These are phyloP conservation scores for Scaptomyza cyrtandrae DNA, from an alignment of 2,888 invertebrate species.

Conservation along the genomic window DNA sequence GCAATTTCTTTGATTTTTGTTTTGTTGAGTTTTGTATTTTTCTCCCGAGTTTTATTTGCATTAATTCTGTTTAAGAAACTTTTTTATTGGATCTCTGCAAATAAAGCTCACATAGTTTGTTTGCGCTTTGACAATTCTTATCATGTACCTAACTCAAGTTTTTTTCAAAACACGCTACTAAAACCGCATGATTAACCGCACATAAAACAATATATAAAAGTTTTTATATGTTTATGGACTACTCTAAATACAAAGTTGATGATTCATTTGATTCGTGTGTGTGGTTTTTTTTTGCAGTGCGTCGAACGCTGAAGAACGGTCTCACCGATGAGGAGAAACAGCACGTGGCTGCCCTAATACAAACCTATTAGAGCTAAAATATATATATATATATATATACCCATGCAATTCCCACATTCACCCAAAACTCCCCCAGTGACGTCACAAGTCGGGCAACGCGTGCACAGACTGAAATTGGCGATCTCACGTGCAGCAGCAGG, in stretches of 20 bases:
- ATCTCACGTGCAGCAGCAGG: constrained; percentile 61
- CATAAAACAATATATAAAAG: not conserved
- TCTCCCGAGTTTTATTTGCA: constrained; percentile 27
- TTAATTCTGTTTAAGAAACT: not conserved
- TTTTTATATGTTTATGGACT: constrained; percentile 9
- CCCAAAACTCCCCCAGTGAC: constrained; percentile 60
- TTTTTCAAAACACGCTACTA: constrained; percentile 24
- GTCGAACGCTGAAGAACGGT: constrained; percentile 92
- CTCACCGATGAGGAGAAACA: constrained; percentile 92
- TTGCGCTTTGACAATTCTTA: constrained; percentile 23
- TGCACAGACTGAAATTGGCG: constrained; percentile 74
- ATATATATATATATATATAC: not conserved
- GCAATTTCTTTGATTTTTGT: constrained; percentile 38
- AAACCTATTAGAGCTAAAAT: constrained; percentile 86
- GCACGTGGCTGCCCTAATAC: constrained; percentile 90
- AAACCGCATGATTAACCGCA: constrained; percentile 36
- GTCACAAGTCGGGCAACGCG: constrained; percentile 70
- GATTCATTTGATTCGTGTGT: constrained; percentile 5
- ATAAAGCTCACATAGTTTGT: constrained; percentile 23
- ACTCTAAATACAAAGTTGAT: not conserved
- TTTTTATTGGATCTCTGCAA: constrained; percentile 28
- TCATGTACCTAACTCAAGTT: constrained; percentile 38
- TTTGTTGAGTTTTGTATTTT: constrained; percentile 31
- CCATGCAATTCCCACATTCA: constrained; percentile 1
- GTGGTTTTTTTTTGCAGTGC: constrained; percentile 86